phyloP scores from a whole-genome alignment of 2,888 invertebrate species.

The Apodemia zela region DNA sequence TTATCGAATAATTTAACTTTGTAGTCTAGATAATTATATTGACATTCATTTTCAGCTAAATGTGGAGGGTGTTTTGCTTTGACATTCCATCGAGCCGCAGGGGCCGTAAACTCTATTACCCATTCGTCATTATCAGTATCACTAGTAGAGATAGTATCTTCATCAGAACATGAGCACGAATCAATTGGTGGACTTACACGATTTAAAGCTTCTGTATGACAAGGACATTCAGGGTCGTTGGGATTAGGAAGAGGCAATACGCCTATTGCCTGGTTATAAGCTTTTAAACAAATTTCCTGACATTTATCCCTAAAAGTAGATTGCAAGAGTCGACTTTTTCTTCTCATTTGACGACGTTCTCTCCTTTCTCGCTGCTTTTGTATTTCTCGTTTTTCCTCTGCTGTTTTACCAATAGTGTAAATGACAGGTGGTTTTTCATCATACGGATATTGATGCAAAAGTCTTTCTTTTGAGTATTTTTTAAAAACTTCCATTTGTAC shows the following conservation, averaged over 20 bases:
- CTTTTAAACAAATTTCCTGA: slow-evolving; percentile 72
- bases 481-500: slow-evolving; percentile 73
- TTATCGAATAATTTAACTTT: slow-evolving; percentile 67
- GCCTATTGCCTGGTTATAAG: slow-evolving; percentile 71
- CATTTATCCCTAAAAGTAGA: slow-evolving; percentile 68
- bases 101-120: slow-evolving; percentile 68
- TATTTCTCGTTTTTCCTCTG: slow-evolving; percentile 56
- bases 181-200: slow-evolving; percentile 49
- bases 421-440: slow-evolving; percentile 65
- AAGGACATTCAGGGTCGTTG: slow-evolving; percentile 65
- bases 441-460: slow-evolving; percentile 64
- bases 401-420: slow-evolving; percentile 67
- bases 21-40: slow-evolving; percentile 67
- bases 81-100: slow-evolving; percentile 56
- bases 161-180: slow-evolving; percentile 70
- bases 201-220: slow-evolving; percentile 41
- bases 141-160: slow-evolving; percentile 52
- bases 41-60: slow-evolving; percentile 45
- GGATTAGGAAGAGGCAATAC: slow-evolving; percentile 59
- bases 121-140: slow-evolving; percentile 72
- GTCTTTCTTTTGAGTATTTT: slow-evolving; percentile 65
- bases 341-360: slow-evolving; percentile 63
- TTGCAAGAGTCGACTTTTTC: slow-evolving; percentile 62
- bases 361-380: slow-evolving; percentile 58
- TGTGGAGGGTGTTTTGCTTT: slow-evolving; percentile 60